Evolutionary conservation across 1,140 invertebrate species (phyloP).

Genomic region (Xylocopa sonorina): DNA sequence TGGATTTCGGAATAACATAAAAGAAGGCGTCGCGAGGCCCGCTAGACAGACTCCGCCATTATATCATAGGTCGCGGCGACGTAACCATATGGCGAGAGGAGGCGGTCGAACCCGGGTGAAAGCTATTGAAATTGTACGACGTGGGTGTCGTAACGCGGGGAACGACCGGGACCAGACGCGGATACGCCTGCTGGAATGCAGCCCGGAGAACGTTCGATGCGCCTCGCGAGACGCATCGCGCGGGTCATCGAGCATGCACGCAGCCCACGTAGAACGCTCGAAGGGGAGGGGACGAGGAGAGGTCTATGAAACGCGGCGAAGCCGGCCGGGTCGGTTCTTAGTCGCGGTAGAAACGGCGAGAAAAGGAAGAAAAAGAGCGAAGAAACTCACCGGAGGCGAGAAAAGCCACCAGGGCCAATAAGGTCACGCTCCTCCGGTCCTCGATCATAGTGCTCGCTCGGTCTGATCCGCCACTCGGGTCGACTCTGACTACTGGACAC

Average conservation of each 20-base stretch:
- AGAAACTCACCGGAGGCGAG: constrained; percentile 68
- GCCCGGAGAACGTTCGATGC: constrained; percentile 27
- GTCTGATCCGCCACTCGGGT: constrained; percentile 62
- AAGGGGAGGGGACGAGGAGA: background rate
- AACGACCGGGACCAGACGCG: background rate
- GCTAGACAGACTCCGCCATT: constrained; percentile 49
- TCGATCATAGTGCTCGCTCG: constrained; percentile 71
- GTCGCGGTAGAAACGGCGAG: too few relatives aligned
- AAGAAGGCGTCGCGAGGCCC: constrained; percentile 8
- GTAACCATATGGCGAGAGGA: constrained; percentile 72
- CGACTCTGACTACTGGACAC: constrained; percentile 78
- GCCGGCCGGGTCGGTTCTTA: background rate
- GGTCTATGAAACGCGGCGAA: background rate
- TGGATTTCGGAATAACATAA: constrained; percentile 24
- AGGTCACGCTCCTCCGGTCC: constrained; percentile 66
- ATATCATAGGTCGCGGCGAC: constrained; percentile 65
- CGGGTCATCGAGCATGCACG: constrained; percentile 1
- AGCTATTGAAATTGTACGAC: constrained; percentile 61
- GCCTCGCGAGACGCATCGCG: background rate
- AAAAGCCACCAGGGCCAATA: constrained; percentile 71
- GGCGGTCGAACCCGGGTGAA: constrained; percentile 68
- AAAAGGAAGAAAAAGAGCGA: background rate
- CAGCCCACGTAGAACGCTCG: too few relatives aligned
- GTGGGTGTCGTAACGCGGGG: constrained; percentile 57
- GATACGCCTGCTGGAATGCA: constrained; percentile 39